Conservation (phyloP, 2,113 vertebrate genomes). For the Hyperopisus bebe region DNA sequence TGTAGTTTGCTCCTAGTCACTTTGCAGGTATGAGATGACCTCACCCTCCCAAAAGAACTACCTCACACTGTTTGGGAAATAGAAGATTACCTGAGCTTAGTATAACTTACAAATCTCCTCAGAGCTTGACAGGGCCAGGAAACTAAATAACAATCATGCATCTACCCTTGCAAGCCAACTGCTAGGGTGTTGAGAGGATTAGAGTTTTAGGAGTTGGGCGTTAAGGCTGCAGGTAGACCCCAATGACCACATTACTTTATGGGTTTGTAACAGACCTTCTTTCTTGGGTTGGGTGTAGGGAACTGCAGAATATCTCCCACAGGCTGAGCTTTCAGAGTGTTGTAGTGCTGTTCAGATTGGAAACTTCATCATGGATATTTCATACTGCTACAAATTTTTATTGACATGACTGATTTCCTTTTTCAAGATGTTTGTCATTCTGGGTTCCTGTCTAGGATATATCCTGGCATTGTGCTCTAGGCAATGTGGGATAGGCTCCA, state of each 20-base stretch:
- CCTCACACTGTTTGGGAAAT: constrained; percentile 15
- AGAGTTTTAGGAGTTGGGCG: background rate
- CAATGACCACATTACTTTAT: background rate
- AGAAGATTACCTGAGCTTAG: constrained; percentile 31
- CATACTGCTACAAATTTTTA: background rate
- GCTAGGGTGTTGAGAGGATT: background rate
- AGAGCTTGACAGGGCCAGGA: constrained; percentile 19
- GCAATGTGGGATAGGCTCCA: background rate
- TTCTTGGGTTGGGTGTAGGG: background rate
- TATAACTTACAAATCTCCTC: constrained; percentile 25
- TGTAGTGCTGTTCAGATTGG: background rate
- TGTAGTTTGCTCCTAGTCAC: background rate
- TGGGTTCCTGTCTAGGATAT: background rate
- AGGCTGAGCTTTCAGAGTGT: background rate
- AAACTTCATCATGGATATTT: background rate
- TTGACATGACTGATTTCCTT: background rate
- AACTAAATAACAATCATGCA: constrained; percentile 11
- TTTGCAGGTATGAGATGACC: constrained; percentile 11
- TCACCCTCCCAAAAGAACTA: constrained; percentile 23
- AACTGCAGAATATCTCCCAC: no score
- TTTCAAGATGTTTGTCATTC: background rate
- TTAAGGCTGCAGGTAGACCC: no score
- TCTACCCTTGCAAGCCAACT: background rate
- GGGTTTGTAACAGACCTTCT: background rate
- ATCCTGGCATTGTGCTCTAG: background rate